A percentile compares a stretch with the other conserved stretches of the same genome.
phyloP scores from a whole-genome alignment of 2,113 vertebrate genomes.

The Morone chrysops region DNA sequence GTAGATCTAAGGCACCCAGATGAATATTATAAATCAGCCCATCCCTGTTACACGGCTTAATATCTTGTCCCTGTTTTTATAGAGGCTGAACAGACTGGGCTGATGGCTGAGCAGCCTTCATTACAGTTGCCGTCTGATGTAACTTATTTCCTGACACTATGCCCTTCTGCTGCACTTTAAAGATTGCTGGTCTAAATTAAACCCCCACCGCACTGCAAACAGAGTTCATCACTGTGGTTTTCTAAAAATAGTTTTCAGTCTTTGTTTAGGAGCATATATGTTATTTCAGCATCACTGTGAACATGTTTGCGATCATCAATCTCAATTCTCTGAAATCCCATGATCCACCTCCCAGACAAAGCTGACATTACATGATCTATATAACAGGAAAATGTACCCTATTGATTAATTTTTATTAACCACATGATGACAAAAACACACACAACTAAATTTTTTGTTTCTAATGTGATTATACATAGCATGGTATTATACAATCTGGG shows the following conservation, averaged over 20 bases:
- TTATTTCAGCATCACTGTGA: not conserved
- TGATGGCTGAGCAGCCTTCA: conserved; percentile 1
- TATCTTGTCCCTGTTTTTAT: conserved; percentile 11
- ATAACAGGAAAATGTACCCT: not conserved
- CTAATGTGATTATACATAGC: not conserved
- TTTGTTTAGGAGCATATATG: not conserved
- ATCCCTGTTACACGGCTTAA: conserved; percentile 12
- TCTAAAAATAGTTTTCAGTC: not conserved
- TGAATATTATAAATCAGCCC: conserved; percentile 28
- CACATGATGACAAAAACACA: not conserved
- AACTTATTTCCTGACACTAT: not conserved
- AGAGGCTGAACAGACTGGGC: not conserved
- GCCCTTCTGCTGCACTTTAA: not conserved
- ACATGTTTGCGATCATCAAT: not conserved
- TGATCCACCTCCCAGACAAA: conserved; percentile 11
- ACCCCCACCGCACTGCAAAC: not conserved
- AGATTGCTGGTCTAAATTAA: not conserved
- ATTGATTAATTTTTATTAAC: not conserved
- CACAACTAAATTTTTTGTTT: not conserved
- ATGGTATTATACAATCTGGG: not conserved
- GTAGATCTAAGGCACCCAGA: not conserved
- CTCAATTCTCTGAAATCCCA: not conserved
- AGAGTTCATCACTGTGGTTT: not conserved
- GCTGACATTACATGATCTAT: not conserved
- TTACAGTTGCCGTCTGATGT: not conserved